phyloP scores from a whole-genome alignment of 1,140 invertebrate genomes.

The Pararge aegeria region DNA sequence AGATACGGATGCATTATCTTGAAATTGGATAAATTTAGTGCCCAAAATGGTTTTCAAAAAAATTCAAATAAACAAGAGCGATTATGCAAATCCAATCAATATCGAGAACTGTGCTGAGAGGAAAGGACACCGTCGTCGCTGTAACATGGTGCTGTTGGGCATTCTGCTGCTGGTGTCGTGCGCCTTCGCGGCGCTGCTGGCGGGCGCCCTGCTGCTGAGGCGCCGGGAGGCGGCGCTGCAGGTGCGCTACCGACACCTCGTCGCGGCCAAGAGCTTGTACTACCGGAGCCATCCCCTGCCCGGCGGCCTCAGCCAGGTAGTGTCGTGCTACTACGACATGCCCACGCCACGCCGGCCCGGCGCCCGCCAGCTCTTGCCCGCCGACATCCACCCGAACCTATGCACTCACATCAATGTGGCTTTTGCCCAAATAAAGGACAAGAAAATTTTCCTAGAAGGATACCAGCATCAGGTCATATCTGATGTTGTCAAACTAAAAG shows the following conservation, averaged over 20 bases:
- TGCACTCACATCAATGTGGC: conserved; percentile 92
- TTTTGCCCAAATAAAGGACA: conserved; percentile 85
- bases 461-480: conserved; percentile 71
- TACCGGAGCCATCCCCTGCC: background rate
- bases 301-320: background rate
- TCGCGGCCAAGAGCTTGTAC: too few relatives aligned
- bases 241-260: too few relatives aligned
- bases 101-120: background rate
- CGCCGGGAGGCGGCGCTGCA: too few relatives aligned
- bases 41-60: background rate
- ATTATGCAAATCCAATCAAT: background rate
- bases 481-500: conserved; percentile 82
- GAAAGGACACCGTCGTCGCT: too few relatives aligned
- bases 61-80: background rate
- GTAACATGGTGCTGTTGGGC: too few relatives aligned
- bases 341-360: conserved; percentile 52
- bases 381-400: conserved; percentile 83
- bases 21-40: background rate
- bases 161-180: too few relatives aligned
- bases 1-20: too few relatives aligned
- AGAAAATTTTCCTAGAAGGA: conserved; percentile 77
- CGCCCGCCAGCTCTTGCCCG: conserved; percentile 72
- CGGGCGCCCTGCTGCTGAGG: too few relatives aligned
- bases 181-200: too few relatives aligned
- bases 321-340: conserved; percentile 84